These are phyloP conservation scores for Nomada fabriciana DNA, from an alignment of 2,888 invertebrate species.

Conservation along the genomic window DNA sequence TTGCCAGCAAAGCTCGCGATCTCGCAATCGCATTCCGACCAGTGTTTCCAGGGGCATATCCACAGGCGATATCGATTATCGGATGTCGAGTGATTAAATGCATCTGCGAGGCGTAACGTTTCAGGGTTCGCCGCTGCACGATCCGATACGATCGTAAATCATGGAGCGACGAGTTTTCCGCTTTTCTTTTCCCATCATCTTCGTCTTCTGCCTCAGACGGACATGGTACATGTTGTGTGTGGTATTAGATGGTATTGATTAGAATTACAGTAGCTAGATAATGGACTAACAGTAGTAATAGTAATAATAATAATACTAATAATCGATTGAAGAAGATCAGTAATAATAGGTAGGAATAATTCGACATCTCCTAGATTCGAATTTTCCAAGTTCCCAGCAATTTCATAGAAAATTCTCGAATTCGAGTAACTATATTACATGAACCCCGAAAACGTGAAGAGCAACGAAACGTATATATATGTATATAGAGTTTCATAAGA, in stretches of 20 bases:
- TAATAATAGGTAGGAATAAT: too few relatives aligned
- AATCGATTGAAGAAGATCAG: too few relatives aligned
- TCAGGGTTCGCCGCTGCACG: constrained; percentile 25
- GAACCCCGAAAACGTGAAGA: too few relatives aligned
- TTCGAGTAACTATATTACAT: background rate
- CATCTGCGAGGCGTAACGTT: constrained; percentile 51
- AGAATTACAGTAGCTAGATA: too few relatives aligned
- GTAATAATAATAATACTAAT: too few relatives aligned
- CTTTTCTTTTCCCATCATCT: background rate
- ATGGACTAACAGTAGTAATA: too few relatives aligned
- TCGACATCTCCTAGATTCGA: too few relatives aligned
- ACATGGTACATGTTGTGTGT: background rate
- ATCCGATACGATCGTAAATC: constrained; percentile 41
- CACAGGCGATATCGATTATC: constrained; percentile 54
- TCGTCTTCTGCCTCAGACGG: background rate
- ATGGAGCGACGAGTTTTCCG: background rate
- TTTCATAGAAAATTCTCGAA: background rate
- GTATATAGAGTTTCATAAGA: too few relatives aligned
- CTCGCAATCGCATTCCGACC: constrained; percentile 41
- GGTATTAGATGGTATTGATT: too few relatives aligned
- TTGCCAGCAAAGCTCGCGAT: constrained; percentile 8
- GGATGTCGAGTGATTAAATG: constrained; percentile 61
- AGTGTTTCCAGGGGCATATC: constrained; percentile 41
- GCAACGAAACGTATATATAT: too few relatives aligned
- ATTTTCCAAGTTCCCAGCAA: too few relatives aligned